Evolutionary conservation across 1,140 invertebrate genomes (phyloP).

Genomic region (Lysiphlebus fabarum): DNA sequence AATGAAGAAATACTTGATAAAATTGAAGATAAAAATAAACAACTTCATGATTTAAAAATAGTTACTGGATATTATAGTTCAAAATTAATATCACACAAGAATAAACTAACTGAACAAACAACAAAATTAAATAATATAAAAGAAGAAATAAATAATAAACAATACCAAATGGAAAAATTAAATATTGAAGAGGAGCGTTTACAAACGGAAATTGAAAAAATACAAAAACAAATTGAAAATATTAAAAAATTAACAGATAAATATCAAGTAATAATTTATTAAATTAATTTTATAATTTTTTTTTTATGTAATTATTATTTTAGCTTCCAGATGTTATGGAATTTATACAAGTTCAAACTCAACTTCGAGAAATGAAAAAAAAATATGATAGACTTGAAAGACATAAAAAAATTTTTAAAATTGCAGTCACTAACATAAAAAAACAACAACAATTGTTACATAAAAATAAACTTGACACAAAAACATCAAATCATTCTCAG

Average conservation of each 20-base stretch:
- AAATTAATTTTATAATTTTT: background rate
- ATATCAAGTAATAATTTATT: constrained; percentile 35
- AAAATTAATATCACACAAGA: constrained; percentile 52
- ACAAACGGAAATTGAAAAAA: constrained; percentile 39
- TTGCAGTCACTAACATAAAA: constrained; percentile 23
- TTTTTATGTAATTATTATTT: background rate
- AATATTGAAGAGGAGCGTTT: constrained; percentile 25
- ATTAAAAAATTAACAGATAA: constrained; percentile 42
- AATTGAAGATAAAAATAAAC: constrained; percentile 51
- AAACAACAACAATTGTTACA: constrained; percentile 15
- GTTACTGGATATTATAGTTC: constrained; percentile 46
- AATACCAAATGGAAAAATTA: constrained; percentile 31
- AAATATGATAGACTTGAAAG: constrained; percentile 54
- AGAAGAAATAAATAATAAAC: constrained; percentile 33
- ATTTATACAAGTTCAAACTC: constrained; percentile 55
- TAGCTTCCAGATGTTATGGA: constrained; percentile 58
- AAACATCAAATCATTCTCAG: background rate
- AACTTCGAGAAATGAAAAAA: constrained; percentile 53
- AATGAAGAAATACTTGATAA: constrained; percentile 50
- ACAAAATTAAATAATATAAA: constrained; percentile 41
- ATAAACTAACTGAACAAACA: constrained; percentile 51
- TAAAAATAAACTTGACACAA: background rate
- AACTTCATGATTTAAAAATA: constrained; percentile 53
- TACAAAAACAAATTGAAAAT: constrained; percentile 38
- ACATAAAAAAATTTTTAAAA: constrained; percentile 49